Conservation (phyloP, 2,797 vertebrate genomes). For the Acanthiza pusilla region DNA sequence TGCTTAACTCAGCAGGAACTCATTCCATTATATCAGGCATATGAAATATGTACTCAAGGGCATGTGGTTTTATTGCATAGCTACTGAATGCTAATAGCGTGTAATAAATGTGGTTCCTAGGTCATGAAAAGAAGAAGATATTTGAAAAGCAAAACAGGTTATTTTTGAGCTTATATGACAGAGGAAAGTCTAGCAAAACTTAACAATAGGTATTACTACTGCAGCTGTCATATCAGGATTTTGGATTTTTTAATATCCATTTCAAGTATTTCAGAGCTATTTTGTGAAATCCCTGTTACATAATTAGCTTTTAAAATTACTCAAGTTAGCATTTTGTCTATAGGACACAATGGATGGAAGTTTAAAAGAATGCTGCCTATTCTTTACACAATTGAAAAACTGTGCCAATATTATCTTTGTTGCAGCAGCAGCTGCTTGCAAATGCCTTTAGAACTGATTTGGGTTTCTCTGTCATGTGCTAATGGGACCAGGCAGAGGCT, state of each 20-base stretch:
- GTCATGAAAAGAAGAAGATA: slow-evolving; percentile 9
- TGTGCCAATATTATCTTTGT: neutral
- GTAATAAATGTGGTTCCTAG: slow-evolving; percentile 30
- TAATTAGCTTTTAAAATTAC: slow-evolving; percentile 43
- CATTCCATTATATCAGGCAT: slow-evolving; percentile 9
- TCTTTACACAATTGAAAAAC: neutral
- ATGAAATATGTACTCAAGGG: slow-evolving; percentile 5
- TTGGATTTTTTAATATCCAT: slow-evolving; percentile 31
- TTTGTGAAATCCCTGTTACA: slow-evolving; percentile 27
- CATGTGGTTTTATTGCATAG: slow-evolving; percentile 19
- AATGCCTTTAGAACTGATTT: slow-evolving; percentile 31
- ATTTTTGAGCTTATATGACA: slow-evolving; percentile 23
- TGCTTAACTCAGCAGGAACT: slow-evolving; percentile 30
- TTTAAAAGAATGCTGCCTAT: neutral
- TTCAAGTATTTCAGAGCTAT: slow-evolving; percentile 31
- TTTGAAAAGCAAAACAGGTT: slow-evolving; percentile 23
- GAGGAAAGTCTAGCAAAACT: slow-evolving; percentile 29
- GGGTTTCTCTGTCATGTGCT: neutral
- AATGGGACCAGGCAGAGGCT: neutral
- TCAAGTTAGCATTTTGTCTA: neutral
- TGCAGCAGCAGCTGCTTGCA: neutral
- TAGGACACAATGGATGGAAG: neutral
- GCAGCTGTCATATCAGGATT: slow-evolving; percentile 28
- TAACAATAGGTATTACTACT: slow-evolving; percentile 43
- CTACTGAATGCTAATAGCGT: slow-evolving; percentile 5